Conservation (phyloP, 2,113 vertebrate genomes). For the Lophura nycthemera region DNA sequence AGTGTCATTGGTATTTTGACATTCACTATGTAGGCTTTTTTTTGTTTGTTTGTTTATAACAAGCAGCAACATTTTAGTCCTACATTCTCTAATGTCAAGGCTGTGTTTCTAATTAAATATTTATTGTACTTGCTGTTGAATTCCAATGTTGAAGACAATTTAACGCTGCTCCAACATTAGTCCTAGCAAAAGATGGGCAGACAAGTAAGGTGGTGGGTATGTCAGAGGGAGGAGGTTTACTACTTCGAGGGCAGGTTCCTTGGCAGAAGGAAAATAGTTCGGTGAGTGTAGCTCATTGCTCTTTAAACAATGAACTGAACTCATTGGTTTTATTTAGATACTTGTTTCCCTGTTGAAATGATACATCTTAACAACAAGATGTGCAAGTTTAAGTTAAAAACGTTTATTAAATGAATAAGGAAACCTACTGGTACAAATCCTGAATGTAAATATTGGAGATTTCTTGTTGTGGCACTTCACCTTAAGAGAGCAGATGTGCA, state of each 20-base stretch:
- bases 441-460: background rate
- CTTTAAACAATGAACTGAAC: background rate
- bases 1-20: background rate
- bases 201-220: background rate
- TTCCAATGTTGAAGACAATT: background rate
- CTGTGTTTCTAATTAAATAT: background rate
- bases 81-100: background rate
- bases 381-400: background rate
- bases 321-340: background rate
- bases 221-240: background rate
- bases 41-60: background rate
- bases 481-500: background rate
- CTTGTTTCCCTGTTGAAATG: background rate
- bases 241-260: background rate
- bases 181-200: background rate
- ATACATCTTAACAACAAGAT: background rate
- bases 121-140: background rate
- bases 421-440: background rate
- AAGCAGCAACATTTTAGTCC: background rate
- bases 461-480: background rate
- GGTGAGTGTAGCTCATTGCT: background rate
- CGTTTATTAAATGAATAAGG: background rate
- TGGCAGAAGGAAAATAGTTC: background rate
- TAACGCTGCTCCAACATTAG: background rate
- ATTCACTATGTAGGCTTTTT: background rate